These are phyloP conservation scores for Strix aluco DNA, from an alignment of 2,113 vertebrate species.

Conservation along the genomic window DNA sequence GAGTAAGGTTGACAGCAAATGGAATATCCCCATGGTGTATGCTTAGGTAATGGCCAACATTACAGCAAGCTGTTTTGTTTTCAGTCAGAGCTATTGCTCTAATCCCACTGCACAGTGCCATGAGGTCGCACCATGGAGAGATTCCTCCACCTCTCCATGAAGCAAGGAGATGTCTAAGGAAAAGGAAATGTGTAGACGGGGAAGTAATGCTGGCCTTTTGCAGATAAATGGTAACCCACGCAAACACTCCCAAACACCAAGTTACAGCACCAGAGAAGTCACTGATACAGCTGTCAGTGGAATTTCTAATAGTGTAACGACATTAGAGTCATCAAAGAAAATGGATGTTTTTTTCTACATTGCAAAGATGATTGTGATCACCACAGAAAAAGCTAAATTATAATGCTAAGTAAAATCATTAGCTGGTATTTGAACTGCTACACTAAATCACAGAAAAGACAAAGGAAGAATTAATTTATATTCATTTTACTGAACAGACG, in stretches of 20 bases:
- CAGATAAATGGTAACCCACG: background rate
- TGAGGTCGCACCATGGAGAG: background rate
- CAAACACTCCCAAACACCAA: background rate
- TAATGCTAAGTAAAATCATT: slow-evolving; percentile 3
- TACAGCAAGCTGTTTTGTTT: background rate
- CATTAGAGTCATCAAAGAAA: background rate
- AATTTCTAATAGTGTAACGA: background rate
- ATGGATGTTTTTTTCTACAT: background rate
- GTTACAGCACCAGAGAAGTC: background rate
- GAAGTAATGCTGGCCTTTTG: background rate
- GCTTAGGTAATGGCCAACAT: background rate
- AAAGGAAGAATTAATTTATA: slow-evolving; percentile 29
- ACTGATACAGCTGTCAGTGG: background rate
- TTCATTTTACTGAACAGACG: background rate
- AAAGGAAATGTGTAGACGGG: background rate
- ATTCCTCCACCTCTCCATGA: background rate
- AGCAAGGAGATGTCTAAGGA: background rate
- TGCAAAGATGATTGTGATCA: background rate
- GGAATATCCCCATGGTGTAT: background rate
- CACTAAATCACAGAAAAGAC: slow-evolving; percentile 1
- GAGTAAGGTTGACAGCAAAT: background rate
- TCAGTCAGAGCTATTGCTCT: background rate
- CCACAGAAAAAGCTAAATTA: slow-evolving; percentile 14
- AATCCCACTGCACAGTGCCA: background rate
- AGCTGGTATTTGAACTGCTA: background rate